Evolutionary conservation across 2,797 vertebrate genomes (phyloP), one percentile per base, ranked within the genome.

Genomic region (Emys orbicularis): DNA sequence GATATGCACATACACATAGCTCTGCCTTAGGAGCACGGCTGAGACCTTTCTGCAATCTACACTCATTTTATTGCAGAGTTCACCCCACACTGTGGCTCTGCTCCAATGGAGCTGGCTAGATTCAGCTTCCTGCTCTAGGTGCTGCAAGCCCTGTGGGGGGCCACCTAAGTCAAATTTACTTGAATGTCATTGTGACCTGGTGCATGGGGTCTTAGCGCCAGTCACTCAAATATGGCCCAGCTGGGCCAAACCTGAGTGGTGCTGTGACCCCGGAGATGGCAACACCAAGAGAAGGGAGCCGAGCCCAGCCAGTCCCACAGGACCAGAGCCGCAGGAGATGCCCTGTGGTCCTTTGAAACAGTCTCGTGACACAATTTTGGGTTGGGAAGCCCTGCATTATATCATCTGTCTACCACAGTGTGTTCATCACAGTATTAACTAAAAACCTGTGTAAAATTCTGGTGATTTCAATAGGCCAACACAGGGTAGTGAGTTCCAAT

Each of bases 61-160:
- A 47, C 10, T 8, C 59, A 29, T 18, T 15, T 37, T 79, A 4
- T 31, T 59, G 57, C 57, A 59, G 13, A 61, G 59, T 61, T 11
- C 4, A 29, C 10, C 56, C 27, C 59, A 34, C 13, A 34, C 29
- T 34, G 13, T 59, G 27, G 57, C 29, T 6, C 57, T 59, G 29
- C 12, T 29, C 57, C 57, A 29, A 13, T 61, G 13, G 13, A 61
- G 13, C 13, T 31, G 31, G 13, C 59, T 15, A 61, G 29, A 61
- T 6, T 61, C 57, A 61, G 57, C 57, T 61, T 61, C 57, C 57
- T 13, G 12, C 29, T 15, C 1, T 4, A 0, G 1, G 4, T 21
- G 23, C 53, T 61, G 29, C 57, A 61, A 34, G 3, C 5, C 12
- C 12, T 31, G 57, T 61, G 29, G 3, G 13, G 29, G 13, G 59